Base-by-base conservation (phyloP, 2,888 invertebrate species). In the Rhyacophila evoluta region DNA sequence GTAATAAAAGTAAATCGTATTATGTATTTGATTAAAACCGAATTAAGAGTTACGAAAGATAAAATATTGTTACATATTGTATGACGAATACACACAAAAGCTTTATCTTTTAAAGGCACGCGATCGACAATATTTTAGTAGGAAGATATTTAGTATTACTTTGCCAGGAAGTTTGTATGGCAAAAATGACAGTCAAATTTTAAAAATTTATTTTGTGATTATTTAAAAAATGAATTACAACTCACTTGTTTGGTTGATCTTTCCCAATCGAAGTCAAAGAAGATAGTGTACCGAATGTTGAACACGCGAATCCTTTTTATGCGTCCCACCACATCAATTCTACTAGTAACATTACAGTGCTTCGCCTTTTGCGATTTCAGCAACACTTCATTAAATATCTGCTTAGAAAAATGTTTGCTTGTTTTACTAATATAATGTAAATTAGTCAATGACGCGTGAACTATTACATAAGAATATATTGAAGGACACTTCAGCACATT, bases 181-280 rank as follows among this genome's bases (percentile, higher is more conserved):
- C n/a, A n/a, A n/a, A n/a, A n/a, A n/a, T n/a, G n/a, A n/a, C n/a
- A n/a, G n/a, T n/a, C n/a, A n/a, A n/a, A n/a, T n/a, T n/a, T n/a
- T n/a, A n/a, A n/a, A n/a, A n/a, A n/a, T n/a, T n/a, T n/a, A n/a
- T n/a, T n/a, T n/a, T n/a, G n/a, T n/a, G n/a, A n/a, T n/a, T n/a
- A n/a, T 33, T 33, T 6, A 33, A 4, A 33, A 33, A 33, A 33
- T 33, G 29, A 4, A 4, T 33, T 33, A 33, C 29, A 25, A 69
- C 76, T 75, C 70, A 81, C 81, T 75, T 81, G 74, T 27, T 77
- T 77, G 79, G 76, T 81, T 79, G 81, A 79, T 79, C 81, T 77
- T 72, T 77, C 29, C 67, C 69, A 77, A 81, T 70, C 81, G 81
- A 79, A 81, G 77, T 67, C 81, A 77, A 81, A 79, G 55, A 36